Base-by-base conservation (phyloP, 2,888 invertebrate species). In the Tortrix viridana region DNA sequence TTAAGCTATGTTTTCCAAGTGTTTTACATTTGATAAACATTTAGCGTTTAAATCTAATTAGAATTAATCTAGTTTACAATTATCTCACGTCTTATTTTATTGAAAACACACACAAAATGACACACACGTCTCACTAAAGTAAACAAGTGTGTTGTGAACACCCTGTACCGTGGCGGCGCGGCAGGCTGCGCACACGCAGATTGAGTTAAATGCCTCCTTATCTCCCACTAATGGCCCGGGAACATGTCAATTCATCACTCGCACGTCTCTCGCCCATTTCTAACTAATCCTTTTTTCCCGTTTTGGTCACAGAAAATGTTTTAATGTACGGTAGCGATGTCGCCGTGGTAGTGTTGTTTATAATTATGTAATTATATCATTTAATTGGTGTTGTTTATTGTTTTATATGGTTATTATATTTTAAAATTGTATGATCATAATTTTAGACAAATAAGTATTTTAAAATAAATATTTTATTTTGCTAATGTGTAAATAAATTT, bases 201-300 rank as follows among this genome's bases (percentile, higher is more conserved):
- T 85, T 84, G 85, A 88, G 89, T 88, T 86, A 89, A 90, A 89
- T 86, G 88, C 74, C 82, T 84, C 75, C 82, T 90, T 91, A 91
- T 91, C 91, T 84, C 76, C 71, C 82, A 82, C 85, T 89, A 91
- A 90, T 90, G 91, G 91, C 82, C 74, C 84, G 75, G 78, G 79
- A 85, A 91, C 90, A 90, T 86, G 89, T 89, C 91, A 89, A 91
- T 91, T 89, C 90, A 89, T 91, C 91, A 90, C 89, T 80, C 77
- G 80, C 76, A 73, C 74, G 78, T 83, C 82, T 80, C 86, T 71
- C 74, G 71, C 74, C 67, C 72, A 78, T 71, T 75, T 78, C 78
- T 77, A 79, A 81, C 78, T 77, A 74, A 75, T 69, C 74, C 73
- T 79, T 82, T 81, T 79, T 81, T 65, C 53, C 53, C 53, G 41